Conservation (phyloP, 2,797 vertebrate species). For the Iguana delicatissima region DNA sequence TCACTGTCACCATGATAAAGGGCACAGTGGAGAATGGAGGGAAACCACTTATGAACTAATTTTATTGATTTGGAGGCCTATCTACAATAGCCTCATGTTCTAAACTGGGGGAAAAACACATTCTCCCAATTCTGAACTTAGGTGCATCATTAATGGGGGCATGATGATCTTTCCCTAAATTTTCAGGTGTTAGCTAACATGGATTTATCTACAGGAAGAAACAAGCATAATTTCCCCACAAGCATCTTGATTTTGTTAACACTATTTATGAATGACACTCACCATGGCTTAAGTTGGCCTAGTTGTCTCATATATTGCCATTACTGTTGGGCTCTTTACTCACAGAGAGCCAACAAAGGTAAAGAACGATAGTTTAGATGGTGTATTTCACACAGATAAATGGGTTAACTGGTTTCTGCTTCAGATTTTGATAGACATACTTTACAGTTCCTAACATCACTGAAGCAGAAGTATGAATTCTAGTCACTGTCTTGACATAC, state of each 20-base stretch:
- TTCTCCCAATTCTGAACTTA: too few species aligned
- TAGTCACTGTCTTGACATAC: neutral
- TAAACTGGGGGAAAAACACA: too few species aligned
- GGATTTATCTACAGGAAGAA: neutral
- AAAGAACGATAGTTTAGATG: neutral
- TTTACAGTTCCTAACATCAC: neutral
- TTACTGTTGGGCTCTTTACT: neutral
- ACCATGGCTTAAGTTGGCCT: neutral
- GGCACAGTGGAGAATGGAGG: neutral
- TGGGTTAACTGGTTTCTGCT: neutral
- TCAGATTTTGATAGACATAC: neutral
- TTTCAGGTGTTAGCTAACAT: neutral
- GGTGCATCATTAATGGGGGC: too few species aligned
- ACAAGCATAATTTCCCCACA: neutral
- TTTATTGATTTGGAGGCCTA: too few species aligned
- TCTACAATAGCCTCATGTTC: too few species aligned
- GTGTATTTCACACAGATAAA: neutral
- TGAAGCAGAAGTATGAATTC: neutral
- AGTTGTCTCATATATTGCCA: neutral
- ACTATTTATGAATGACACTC: neutral
- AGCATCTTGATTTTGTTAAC: neutral
- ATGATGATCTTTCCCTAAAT: neutral
- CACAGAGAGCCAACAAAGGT: neutral
- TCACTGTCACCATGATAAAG: neutral
- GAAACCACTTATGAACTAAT: too few species aligned